Base-by-base conservation (phyloP, 2,888 invertebrate genomes). In the Bugula neritina region DNA sequence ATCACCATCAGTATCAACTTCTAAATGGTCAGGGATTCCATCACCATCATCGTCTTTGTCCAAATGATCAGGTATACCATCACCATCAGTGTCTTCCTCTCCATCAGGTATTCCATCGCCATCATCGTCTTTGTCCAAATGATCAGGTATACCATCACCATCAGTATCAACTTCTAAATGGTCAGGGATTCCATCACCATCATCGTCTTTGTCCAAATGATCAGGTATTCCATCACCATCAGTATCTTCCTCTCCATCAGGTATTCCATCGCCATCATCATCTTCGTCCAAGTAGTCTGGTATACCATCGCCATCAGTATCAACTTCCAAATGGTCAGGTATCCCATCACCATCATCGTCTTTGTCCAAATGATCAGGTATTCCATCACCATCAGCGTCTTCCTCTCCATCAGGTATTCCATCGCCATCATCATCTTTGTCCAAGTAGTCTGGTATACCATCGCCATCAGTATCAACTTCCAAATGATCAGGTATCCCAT, bases 21-120 rank as follows among this genome's bases (percentile, higher is more conserved):
- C 80, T 13, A 75, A 43, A 63, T 76, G 27, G 58, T 81, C 57
- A n/a, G 57, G 57, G 29, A 81, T 81, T 23, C 81, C 81, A 75
- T 81, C 81, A 54, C 73, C 72, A 63, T 77, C 76, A 71, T 74
- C 73, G 73, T 80, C 80, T 52, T 77, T 74, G 35, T 79, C 78
- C 1, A 77, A 55, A 71, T 78, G 71, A 74, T 81, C 80, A n/a
- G 82, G 80, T 57, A 82, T 81, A 29, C 81, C 81, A 75, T 82
- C 81, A 0, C 80, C 81, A 75, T 75, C 75, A 29, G 76, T 76
- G 57, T 80, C 77, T 58, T 78, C 77, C 55, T 74, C 25, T 21
- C 29, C 17, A 54, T 81, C 80, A 0, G 75, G 74, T 71, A 81
- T 79, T 0, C 80, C 80, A 75, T 77, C 71, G 63, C 79, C 77